A percentile compares a stretch with the other conserved stretches of the same genome.
phyloP scores from a whole-genome alignment of 2,888 invertebrate species.

The Acanthococcus lagerstroemiae region DNA sequence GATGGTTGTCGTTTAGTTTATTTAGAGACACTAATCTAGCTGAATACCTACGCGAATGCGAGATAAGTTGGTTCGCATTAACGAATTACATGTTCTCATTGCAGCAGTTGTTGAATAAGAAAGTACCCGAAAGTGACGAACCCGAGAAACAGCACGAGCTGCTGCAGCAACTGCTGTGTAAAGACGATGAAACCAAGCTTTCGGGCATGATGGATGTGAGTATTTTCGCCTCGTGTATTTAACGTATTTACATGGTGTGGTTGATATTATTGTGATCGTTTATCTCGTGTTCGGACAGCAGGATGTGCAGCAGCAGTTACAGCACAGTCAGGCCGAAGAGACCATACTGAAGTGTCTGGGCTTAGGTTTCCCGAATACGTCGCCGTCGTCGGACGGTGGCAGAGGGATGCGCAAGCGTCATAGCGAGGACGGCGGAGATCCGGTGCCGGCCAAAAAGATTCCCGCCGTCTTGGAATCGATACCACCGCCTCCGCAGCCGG shows the following conservation, averaged over 20 bases:
- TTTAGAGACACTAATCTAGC: too few species aligned
- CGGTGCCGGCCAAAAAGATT: slow-evolving; percentile 44
- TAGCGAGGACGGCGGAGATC: slow-evolving; percentile 50
- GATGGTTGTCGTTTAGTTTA: too few species aligned
- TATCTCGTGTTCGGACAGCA: background rate
- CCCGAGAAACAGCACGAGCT: slow-evolving; percentile 53
- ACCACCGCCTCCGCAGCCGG: slow-evolving; percentile 22
- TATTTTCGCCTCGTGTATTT: background rate
- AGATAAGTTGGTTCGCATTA: background rate
- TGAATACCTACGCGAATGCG: too few species aligned
- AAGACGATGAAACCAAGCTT: slow-evolving; percentile 43
- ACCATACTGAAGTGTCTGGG: slow-evolving; percentile 8
- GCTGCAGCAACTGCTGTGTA: slow-evolving; percentile 52
- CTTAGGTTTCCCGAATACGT: slow-evolving; percentile 20
- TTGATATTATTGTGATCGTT: background rate
- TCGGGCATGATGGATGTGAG: slow-evolving; percentile 8
- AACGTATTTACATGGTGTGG: background rate
- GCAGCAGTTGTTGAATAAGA: slow-evolving; percentile 59
- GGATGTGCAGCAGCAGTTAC: background rate
- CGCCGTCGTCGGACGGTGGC: slow-evolving; percentile 40
- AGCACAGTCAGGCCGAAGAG: slow-evolving; percentile 5
- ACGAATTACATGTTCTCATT: slow-evolving; percentile 11
- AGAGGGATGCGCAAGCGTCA: slow-evolving; percentile 50
- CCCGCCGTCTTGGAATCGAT: slow-evolving; percentile 33
- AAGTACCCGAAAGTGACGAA: slow-evolving; percentile 65